Evolutionary conservation across 2,888 invertebrate species (phyloP), one percentile per base, ranked within the genome.

Genomic region (Athalia circularis): DNA sequence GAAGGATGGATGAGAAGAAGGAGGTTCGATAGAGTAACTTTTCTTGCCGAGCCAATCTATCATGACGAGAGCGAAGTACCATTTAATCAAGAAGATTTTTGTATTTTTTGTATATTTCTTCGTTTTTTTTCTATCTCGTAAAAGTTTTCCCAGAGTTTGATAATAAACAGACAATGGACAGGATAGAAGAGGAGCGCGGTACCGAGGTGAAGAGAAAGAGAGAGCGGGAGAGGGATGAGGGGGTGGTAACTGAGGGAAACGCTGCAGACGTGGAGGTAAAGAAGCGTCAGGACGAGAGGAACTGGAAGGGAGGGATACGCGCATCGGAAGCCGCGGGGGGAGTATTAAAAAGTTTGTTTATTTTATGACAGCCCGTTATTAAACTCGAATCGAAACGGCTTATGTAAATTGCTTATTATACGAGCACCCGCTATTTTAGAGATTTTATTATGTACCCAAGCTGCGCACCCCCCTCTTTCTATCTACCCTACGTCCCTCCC

Each of bases 371-470:
- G 77, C 77, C 77, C 80, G 83, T 84, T 86, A 86, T 85, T 85
- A 85, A 86, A 83, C 80, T 83, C 80, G 80, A 86, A 85, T 88
- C 85, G 84, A 84, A 85, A 82, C 82, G 82, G 84, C 83, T 88
- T 87, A 87, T 87, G 85, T 83, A 88, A 88, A 88, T 88, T 85
- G 84, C 86, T 87, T 85, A 86, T 87, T 86, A 87, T 86, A 84
- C 84, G 82, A 81, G 80, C 79, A 81, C 82, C 79, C 82, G 80
- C 81, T 82, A 82, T 86, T 86, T 85, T 84, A 80, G 80, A 83
- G 84, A 85, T 87, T 87, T 88, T 86, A 86, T 86, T 85, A 84
- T 81, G 74, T 70, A 68, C 50, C 59, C 43, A 64, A 62, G 9
- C 11, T 45, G 50, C 67, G 29, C 68, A 5, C n/a, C 6, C 70